Evolutionary conservation across 2,888 invertebrate genomes (phyloP), one percentile per base, ranked within the genome.

Genomic region (Hecatera dysodea): DNA sequence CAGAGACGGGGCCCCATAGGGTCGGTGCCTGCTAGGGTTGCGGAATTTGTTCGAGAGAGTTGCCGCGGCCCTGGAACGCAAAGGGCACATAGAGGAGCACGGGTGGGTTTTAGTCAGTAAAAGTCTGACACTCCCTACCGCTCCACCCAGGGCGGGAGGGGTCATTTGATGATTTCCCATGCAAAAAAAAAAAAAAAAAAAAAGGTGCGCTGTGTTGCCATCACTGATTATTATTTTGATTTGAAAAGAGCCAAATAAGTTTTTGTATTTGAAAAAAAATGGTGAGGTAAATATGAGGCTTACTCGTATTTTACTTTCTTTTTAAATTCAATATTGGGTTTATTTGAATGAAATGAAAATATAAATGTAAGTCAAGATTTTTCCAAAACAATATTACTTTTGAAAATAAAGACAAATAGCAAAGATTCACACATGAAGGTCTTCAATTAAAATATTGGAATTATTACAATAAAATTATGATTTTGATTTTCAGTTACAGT

Each of bases 151-250:
- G n/a, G n/a, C n/a, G n/a, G n/a, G n/a, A n/a, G n/a, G n/a, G n/a
- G n/a, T n/a, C n/a, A n/a, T n/a, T n/a, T n/a, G n/a, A n/a, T n/a
- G n/a, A n/a, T n/a, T n/a, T n/a, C n/a, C n/a, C n/a, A n/a, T n/a
- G n/a, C n/a, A n/a, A n/a, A n/a, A n/a, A n/a, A n/a, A n/a, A n/a
- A n/a, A n/a, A n/a, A n/a, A n/a, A n/a, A n/a, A n/a, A n/a, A n/a
- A n/a, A n/a, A 36, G 36, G 36, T 74, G 50, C 52, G 52, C 52
- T 65, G 64, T 63, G 62, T 73, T 59, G 50, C 63, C 69, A 71
- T 27, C 39, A 55, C 8, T 71, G 27, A 55, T 39, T 27, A 60
- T 44, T 36, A 56, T 33, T 8, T n/a, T 36, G n/a, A 12, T 55
- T 55, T 19, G 33, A n/a, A 55, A 36, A 9, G 2, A 44, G 4